These are phyloP conservation scores for Acanthaster planci DNA, from an alignment of 35 echinoderm and acorn worm genomes.

Conservation along the genomic window DNA sequence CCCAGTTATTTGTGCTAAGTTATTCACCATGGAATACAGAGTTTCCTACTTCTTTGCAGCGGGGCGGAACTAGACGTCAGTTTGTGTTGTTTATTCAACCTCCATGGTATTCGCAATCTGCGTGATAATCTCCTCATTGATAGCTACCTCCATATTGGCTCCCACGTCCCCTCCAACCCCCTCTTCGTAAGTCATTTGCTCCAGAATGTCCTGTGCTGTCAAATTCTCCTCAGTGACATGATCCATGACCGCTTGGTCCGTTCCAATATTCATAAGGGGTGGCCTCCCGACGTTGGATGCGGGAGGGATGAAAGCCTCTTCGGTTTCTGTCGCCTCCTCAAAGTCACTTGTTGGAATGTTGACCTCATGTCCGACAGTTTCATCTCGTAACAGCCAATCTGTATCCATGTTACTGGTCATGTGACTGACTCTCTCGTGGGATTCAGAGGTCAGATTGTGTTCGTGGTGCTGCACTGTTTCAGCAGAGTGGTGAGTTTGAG, in stretches of 20 bases:
- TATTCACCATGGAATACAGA: too few species aligned
- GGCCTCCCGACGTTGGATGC: background rate
- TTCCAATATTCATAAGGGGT: background rate
- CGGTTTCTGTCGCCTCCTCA: background rate
- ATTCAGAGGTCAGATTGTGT: background rate
- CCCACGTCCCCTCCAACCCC: constrained; percentile 18
- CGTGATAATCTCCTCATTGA: constrained; percentile 33
- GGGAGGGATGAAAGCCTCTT: constrained; percentile 24
- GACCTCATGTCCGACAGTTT: background rate
- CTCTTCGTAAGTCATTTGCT: constrained; percentile 32
- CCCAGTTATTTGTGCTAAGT: too few species aligned
- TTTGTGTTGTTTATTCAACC: background rate
- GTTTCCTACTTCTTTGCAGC: too few species aligned
- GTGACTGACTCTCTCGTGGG: background rate
- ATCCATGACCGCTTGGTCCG: background rate
- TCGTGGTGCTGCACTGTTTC: too few species aligned
- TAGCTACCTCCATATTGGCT: constrained; percentile 36
- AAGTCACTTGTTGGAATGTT: constrained; percentile 9
- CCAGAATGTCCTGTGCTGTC: constrained; percentile 32
- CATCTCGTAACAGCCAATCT: background rate
- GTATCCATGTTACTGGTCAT: background rate
- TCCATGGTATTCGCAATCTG: constrained; percentile 27
- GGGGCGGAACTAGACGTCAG: too few species aligned
- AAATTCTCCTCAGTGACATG: constrained; percentile 5
- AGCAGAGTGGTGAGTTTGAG: too few species aligned